Evolutionary conservation across 2,797 vertebrate species (phyloP), one percentile per base, ranked within the genome.

Genomic region (Cottoperca gobio): DNA sequence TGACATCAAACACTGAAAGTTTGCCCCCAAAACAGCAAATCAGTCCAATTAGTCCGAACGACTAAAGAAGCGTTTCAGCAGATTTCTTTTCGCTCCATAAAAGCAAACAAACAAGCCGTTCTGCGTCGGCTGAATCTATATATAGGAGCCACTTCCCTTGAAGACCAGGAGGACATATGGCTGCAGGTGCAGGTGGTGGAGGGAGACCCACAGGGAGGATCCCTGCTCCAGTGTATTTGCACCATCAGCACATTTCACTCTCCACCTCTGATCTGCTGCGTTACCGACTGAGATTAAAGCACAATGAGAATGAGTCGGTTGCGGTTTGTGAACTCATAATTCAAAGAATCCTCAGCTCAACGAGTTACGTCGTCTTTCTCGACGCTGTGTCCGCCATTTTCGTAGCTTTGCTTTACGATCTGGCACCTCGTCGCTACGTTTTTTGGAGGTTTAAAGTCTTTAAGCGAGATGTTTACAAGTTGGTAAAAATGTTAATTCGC

Each of bases 231-330:
- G n/a, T 17, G 26, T 2, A 45, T 33, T 16, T 42, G 33, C 62
- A 24, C 14, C 33, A 28, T 66, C 75, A 61, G 48, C 76, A 72
- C 14, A 48, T 55, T 39, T 13, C 39, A 46, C 60, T 37, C 57
- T 28, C 37, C 37, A 43, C 28, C 33, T 31, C 54, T n/a, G 14
- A 6, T 39, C 50, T 31, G 49, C 23, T 46, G 3, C n/a, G n/a
- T n/a, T n/a, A n/a, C n/a, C n/a, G n/a, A n/a, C n/a, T n/a, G n/a
- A n/a, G n/a, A n/a, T n/a, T n/a, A n/a, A n/a, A n/a, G n/a, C n/a
- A n/a, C n/a, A n/a, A n/a, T n/a, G n/a, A n/a, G n/a, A n/a, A n/a
- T n/a, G n/a, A n/a, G n/a, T n/a, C n/a, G n/a, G n/a, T n/a, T n/a
- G n/a, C n/a, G n/a, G n/a, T n/a, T n/a, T n/a, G n/a, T n/a, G n/a